These are phyloP conservation scores for Drosophila neotestacea DNA, from an alignment of 2,888 invertebrate genomes.

Conservation along the genomic window DNA sequence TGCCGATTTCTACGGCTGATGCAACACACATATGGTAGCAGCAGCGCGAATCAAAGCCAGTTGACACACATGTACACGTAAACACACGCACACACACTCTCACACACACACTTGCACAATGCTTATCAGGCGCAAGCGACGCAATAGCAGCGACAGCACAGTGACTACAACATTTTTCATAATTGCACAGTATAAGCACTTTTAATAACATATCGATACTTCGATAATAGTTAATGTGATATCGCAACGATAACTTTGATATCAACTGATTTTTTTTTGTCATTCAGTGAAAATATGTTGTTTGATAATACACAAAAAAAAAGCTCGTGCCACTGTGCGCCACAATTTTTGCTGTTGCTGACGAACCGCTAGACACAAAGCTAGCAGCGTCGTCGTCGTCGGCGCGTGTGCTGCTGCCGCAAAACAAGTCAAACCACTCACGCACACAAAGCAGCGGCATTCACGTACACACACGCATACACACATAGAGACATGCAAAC, in stretches of 20 bases:
- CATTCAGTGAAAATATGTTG: background rate
- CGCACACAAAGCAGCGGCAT: slow-evolving; percentile 40
- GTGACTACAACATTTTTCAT: slow-evolving; percentile 31
- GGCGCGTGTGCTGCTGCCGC: slow-evolving; percentile 73
- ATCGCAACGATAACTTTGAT: slow-evolving; percentile 3
- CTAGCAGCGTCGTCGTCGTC: slow-evolving; percentile 68
- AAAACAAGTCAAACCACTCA: slow-evolving; percentile 80
- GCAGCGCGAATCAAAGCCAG: slow-evolving; percentile 72
- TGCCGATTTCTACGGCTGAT: slow-evolving; percentile 77
- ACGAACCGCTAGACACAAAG: slow-evolving; percentile 67
- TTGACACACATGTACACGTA: slow-evolving; percentile 56
- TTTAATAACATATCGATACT: background rate
- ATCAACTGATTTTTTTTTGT: too few species aligned
- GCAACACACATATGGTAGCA: slow-evolving; percentile 64
- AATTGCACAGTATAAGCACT: slow-evolving; percentile 19
- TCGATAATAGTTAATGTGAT: background rate
- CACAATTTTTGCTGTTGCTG: slow-evolving; percentile 59
- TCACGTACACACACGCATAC: slow-evolving; percentile 16
- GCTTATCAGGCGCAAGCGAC: slow-evolving; percentile 73
- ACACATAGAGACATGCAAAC: slow-evolving; percentile 25
- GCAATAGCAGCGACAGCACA: slow-evolving; percentile 67
- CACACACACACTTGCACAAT: slow-evolving; percentile 29
- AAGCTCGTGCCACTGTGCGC: slow-evolving; percentile 64
- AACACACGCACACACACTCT: slow-evolving; percentile 28
- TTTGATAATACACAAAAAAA: slow-evolving; percentile 5